Percentiles rank a stretch among this genome's conserved stretches.
These are phyloP conservation scores for Nyctibius grandis DNA, from an alignment of 2,797 vertebrate species.

Conservation along the genomic window DNA sequence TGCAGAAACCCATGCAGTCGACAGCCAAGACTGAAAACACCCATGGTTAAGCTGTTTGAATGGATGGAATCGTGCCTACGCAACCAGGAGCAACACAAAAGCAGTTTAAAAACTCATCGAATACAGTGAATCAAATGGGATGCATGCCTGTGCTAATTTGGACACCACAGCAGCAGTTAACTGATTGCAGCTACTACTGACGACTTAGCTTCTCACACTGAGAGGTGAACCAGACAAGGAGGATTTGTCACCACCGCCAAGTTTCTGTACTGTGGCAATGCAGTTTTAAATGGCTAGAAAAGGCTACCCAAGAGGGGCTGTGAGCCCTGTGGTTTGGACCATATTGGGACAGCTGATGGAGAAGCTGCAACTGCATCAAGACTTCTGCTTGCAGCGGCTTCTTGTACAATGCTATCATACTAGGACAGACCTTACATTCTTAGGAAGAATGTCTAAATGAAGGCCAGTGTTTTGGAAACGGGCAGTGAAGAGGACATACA, in stretches of 20 bases:
- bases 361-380: not conserved
- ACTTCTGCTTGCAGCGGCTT: not conserved
- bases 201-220: accelerated
- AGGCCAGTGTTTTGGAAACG: not conserved
- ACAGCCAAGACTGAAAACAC: not conserved
- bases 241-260: not conserved
- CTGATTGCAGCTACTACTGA: accelerated
- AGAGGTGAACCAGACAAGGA: not conserved
- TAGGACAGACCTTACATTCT: too few species aligned
- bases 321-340: not conserved
- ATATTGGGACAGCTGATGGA: not conserved
- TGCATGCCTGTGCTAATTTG: accelerated
- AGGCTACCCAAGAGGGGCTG: not conserved
- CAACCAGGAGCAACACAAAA: not conserved
- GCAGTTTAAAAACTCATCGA: not conserved
- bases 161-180: not conserved
- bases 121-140: not conserved
- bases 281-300: not conserved
- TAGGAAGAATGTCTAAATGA: not conserved
- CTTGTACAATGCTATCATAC: not conserved
- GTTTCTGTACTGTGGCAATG: not conserved
- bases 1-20: not conserved
- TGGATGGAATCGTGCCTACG: accelerated
- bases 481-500: not conserved
- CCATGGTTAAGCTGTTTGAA: not conserved